phyloP scores from a whole-genome alignment of 2,113 vertebrate species.

The Muntiacus muntjak region DNA sequence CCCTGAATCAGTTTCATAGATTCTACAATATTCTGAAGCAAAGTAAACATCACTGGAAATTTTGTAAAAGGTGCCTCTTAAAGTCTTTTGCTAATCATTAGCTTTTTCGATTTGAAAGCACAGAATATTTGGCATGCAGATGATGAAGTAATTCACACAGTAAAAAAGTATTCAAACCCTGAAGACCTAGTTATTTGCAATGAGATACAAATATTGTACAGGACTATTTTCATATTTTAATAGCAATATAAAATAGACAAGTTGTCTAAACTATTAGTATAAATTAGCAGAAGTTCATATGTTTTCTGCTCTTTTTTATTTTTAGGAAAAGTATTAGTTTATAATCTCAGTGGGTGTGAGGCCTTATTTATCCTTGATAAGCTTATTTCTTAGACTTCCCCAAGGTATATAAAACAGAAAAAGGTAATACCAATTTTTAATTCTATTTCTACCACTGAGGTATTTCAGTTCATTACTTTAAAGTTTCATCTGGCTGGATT shows the following conservation, averaged over 20 bases:
- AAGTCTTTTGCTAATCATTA: neutral
- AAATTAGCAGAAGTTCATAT: neutral
- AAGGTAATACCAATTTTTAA: conserved; percentile 6
- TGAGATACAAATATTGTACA: neutral
- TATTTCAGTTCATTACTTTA: conserved; percentile 35
- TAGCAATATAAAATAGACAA: neutral
- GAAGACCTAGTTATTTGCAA: neutral
- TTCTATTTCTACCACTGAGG: neutral
- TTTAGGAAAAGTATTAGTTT: neutral
- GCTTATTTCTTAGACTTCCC: neutral
- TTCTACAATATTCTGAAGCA: neutral
- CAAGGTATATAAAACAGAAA: neutral
- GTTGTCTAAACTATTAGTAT: neutral
- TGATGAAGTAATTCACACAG: neutral
- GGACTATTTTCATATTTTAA: neutral
- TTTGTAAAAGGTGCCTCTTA: neutral
- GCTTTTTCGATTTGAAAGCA: neutral
- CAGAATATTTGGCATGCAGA: neutral
- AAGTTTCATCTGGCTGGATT: neutral
- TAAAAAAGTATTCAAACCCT: neutral
- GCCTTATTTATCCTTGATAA: neutral
- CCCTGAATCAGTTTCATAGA: neutral
- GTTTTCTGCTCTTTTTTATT: neutral
- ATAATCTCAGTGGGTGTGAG: neutral
- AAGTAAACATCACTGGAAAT: neutral